A percentile compares a stretch with the other conserved stretches of the same genome.
Evolutionary conservation across 2,888 invertebrate genomes (phyloP).

Genomic region (Himalopsyche anomala): DNA sequence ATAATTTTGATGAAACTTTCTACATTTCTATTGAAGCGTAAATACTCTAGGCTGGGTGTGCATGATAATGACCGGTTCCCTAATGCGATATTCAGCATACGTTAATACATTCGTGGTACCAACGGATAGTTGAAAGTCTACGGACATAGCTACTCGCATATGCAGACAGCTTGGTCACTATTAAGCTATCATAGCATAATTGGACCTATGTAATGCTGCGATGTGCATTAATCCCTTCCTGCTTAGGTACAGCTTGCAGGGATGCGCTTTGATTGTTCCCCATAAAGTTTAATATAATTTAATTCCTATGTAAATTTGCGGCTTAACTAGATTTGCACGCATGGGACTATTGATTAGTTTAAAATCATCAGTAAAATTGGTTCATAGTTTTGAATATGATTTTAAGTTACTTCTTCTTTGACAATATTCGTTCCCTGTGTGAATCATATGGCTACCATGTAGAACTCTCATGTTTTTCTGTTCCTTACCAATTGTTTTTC

Average conservation of each 20-base stretch:
- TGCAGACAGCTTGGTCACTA: slow-evolving; percentile 15
- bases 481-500: no score
- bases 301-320: background rate
- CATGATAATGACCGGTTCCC: background rate
- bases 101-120: slow-evolving; percentile 18
- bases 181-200: slow-evolving; percentile 49
- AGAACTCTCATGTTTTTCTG: no score
- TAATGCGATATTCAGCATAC: slow-evolving; percentile 17
- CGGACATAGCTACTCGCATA: background rate
- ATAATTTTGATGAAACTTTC: no score
- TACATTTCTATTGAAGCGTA: no score
- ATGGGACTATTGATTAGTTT: no score
- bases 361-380: no score
- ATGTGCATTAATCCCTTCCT: slow-evolving; percentile 56
- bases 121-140: background rate
- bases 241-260: slow-evolving; percentile 4
- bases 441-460: no score
- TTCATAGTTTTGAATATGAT: no score
- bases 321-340: no score
- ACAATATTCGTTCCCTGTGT: no score
- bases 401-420: no score
- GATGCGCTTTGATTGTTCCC: background rate
- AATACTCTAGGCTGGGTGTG: background rate
- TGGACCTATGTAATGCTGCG: slow-evolving; percentile 48
- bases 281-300: slow-evolving; percentile 29